Evolutionary conservation across 2,113 vertebrate species (phyloP).

Genomic region (Proterorhinus semilunaris): DNA sequence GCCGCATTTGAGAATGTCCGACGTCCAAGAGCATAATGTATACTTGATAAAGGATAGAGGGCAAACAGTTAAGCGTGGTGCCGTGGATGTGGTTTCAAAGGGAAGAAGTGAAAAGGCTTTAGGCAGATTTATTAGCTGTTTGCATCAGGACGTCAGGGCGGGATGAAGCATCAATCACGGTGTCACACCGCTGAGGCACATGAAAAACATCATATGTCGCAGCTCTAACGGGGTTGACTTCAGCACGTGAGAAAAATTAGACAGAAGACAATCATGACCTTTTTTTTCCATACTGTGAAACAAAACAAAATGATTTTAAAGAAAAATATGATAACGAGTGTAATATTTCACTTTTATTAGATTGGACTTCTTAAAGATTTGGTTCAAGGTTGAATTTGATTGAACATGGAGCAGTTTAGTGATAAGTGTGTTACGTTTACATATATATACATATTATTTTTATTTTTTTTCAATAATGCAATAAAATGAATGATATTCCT

Average conservation of each 20-base stretch:
- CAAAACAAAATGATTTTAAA: no score
- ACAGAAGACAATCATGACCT: background rate
- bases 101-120: constrained; percentile 31
- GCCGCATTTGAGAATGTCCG: constrained; percentile 32
- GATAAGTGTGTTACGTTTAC: background rate
- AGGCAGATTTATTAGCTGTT: constrained; percentile 46
- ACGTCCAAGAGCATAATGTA: constrained; percentile 13
- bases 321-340: no score
- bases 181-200: constrained; percentile 19
- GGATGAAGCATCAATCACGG: constrained; percentile 49
- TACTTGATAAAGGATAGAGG: constrained; percentile 7
- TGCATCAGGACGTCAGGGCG: constrained; percentile 31
- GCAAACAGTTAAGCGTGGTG: constrained; percentile 8
- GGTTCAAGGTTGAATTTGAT: no score
- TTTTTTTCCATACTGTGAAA: background rate
- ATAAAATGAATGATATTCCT: no score
- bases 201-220: constrained; percentile 25
- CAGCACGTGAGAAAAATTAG: constrained; percentile 3
- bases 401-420: no score
- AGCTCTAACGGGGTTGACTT: constrained; percentile 35
- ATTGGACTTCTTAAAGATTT: no score
- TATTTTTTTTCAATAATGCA: background rate
- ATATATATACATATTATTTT: background rate
- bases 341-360: no score
- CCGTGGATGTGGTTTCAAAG: constrained; percentile 21